These are phyloP conservation scores for Noturus placidus DNA, from an alignment of 2,113 vertebrate species.

Conservation along the genomic window DNA sequence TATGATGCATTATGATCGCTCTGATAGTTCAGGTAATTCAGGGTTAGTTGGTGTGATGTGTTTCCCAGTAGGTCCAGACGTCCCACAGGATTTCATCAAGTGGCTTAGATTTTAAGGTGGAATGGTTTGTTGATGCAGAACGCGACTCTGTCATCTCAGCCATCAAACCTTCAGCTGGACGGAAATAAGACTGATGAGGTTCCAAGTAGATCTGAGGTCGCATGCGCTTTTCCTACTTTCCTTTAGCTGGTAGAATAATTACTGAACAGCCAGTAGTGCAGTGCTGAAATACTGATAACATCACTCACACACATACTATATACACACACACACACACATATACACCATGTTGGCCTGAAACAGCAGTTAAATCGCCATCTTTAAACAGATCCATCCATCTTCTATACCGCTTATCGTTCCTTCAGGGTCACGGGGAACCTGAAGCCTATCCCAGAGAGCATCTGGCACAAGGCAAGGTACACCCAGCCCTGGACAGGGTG, in stretches of 20 bases:
- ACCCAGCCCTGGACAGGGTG: no score
- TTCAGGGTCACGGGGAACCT: no score
- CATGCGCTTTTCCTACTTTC: background rate
- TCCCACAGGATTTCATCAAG: background rate
- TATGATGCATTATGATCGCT: background rate
- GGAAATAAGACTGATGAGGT: background rate
- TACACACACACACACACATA: background rate
- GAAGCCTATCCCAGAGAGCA: no score
- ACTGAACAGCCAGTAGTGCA: background rate
- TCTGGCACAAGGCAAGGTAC: no score
- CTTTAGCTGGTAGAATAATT: background rate
- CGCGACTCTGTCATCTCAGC: background rate
- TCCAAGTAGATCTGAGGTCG: no score
- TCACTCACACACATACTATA: background rate
- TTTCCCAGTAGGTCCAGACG: background rate
- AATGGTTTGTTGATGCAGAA: background rate
- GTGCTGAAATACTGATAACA: background rate
- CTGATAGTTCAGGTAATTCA: background rate
- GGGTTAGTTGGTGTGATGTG: background rate
- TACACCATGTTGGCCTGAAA: background rate
- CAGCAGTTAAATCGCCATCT: background rate
- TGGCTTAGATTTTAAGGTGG: background rate
- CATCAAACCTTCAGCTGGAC: background rate
- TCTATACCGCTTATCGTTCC: no score
- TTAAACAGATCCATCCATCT: background rate